Percentiles rank a stretch among this genome's conserved stretches.
Conservation (phyloP, 2,888 invertebrate species). For the Slavum lentiscoides region DNA sequence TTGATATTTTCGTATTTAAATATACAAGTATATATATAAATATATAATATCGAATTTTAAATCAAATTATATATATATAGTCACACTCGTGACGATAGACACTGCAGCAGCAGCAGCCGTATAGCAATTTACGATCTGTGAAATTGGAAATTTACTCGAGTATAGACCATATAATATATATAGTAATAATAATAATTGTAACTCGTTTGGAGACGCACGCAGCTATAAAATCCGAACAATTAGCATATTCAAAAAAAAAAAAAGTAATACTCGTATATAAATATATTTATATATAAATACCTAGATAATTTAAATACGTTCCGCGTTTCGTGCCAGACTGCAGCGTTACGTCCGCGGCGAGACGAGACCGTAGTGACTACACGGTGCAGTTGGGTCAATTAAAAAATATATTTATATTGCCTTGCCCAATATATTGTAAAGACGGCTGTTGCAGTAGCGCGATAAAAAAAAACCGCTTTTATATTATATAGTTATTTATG, state of each 20-base stretch:
- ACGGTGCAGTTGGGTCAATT: not conserved
- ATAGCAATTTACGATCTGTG: not conserved
- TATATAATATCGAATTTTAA: no score
- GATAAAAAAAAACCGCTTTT: not conserved
- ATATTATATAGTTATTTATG: not conserved
- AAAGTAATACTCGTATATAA: constrained; percentile 10
- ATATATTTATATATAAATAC: not conserved
- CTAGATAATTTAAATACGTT: not conserved
- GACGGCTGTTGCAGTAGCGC: not conserved
- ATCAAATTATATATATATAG: no score
- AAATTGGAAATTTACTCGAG: not conserved
- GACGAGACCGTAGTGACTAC: not conserved
- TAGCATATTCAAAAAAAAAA: constrained; percentile 29
- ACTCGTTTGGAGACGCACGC: not conserved
- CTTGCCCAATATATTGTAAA: not conserved
- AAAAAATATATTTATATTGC: not conserved
- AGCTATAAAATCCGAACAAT: constrained; percentile 17
- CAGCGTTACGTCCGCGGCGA: not conserved
- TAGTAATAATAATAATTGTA: not conserved
- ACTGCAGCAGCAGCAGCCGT: no score
- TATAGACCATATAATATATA: not conserved
- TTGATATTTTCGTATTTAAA: no score
- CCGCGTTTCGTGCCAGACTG: not conserved
- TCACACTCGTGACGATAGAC: no score
- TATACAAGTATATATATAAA: no score